phyloP scores from a whole-genome alignment of 2,888 invertebrate genomes.

The Epinotia brunnichana region DNA sequence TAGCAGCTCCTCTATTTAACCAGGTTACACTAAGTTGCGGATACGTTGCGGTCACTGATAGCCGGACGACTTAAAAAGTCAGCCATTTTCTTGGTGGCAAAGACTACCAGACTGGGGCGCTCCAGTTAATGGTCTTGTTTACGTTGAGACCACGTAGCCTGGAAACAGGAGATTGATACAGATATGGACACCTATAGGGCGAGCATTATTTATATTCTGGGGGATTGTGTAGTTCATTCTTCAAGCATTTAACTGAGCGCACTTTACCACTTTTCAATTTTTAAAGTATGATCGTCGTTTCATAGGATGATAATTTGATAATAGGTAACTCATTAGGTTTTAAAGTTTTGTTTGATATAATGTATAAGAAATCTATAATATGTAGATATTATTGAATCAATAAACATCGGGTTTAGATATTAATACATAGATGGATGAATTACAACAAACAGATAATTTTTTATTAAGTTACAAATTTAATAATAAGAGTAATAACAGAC shows the following conservation, averaged over 20 bases:
- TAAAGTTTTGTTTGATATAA: no score
- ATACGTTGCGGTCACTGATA: conserved; percentile 41
- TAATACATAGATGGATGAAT: no score
- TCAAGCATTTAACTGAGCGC: background rate
- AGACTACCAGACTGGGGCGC: conserved; percentile 40
- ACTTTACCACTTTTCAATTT: no score
- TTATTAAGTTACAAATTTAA: no score
- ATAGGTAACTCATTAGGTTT: no score
- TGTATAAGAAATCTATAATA: no score
- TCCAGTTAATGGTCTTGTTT: conserved; percentile 38
- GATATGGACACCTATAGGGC: background rate
- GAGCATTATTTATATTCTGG: background rate
- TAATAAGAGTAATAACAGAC: no score
- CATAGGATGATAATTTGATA: no score
- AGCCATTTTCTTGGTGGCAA: conserved; percentile 43
- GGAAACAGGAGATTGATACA: conserved; percentile 2
- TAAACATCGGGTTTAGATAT: no score
- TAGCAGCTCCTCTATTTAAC: conserved; percentile 32
- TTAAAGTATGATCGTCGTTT: no score
- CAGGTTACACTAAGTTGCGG: conserved; percentile 40
- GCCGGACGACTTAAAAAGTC: conserved; percentile 46
- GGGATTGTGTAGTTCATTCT: background rate
- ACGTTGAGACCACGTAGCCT: background rate
- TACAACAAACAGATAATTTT: no score
- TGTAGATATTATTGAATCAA: no score